A percentile compares a stretch with the other conserved stretches of the same genome.
Evolutionary conservation across 2,797 vertebrate genomes (phyloP).

Genomic region (Falco concolor): DNA sequence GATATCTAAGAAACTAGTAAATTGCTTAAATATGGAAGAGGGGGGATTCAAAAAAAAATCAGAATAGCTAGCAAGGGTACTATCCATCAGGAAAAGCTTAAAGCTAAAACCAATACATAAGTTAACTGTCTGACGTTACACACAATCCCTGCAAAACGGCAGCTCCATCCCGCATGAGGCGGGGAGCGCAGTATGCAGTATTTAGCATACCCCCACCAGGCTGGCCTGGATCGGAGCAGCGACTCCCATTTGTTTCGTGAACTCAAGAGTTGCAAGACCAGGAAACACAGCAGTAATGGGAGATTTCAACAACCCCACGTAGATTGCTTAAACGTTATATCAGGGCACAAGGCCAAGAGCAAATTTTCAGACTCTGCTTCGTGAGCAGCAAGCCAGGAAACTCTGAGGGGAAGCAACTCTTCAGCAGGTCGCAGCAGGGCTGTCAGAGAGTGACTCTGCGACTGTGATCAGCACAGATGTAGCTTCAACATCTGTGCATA

Average conservation of each 20-base stretch:
- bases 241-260: background rate
- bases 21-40: background rate
- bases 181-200: background rate
- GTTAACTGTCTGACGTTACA: background rate
- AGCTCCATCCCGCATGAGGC: background rate
- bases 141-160: background rate
- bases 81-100: background rate
- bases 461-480: fast-evolving
- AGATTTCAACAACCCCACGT: background rate
- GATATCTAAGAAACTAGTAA: background rate
- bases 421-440: background rate
- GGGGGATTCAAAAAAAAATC: background rate
- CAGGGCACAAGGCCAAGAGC: background rate
- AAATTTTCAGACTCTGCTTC: background rate
- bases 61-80: background rate
- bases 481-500: background rate
- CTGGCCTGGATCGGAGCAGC: background rate
- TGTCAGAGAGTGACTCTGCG: background rate
- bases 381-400: background rate
- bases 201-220: background rate
- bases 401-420: background rate
- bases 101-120: background rate
- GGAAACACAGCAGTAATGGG: background rate
- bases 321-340: background rate
- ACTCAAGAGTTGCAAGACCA: background rate